Conservation (phyloP, 2,113 vertebrate species). For the Alligator mississippiensis region DNA sequence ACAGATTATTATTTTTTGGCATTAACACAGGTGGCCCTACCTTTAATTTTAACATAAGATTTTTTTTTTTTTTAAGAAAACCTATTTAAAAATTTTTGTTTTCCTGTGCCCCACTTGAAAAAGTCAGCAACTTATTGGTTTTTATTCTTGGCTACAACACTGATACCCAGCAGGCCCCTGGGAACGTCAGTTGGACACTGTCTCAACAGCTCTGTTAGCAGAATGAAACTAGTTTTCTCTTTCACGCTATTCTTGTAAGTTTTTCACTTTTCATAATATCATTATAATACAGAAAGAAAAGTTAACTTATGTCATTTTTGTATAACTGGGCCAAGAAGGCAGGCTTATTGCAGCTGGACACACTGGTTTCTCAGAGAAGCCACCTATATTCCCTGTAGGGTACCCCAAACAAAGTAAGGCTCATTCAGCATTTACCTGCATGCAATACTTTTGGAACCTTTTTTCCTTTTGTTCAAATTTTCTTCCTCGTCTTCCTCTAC, state of each 20-base stretch:
- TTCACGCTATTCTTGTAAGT: neutral
- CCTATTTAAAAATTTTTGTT: too few relatives aligned
- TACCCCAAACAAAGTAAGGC: conserved; percentile 2
- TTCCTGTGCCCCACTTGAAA: neutral
- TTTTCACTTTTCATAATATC: neutral
- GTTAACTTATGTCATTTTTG: neutral
- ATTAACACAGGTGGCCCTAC: too few relatives aligned
- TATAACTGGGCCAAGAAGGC: neutral
- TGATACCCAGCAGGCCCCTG: neutral
- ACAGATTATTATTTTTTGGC: too few relatives aligned
- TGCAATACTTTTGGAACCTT: conserved; percentile 52
- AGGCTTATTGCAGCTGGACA: neutral
- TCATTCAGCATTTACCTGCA: conserved; percentile 76
- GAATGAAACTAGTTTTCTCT: neutral
- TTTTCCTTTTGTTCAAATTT: conserved; percentile 71
- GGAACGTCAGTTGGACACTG: neutral
- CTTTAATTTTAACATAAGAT: too few relatives aligned
- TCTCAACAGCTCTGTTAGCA: neutral
- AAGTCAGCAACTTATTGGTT: neutral
- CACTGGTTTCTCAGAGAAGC: neutral
- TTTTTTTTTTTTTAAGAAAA: too few relatives aligned
- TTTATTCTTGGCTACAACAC: neutral
- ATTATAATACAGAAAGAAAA: neutral
- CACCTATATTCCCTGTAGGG: neutral
- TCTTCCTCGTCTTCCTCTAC: conserved; percentile 84